Percentiles rank a stretch among this genome's conserved stretches.
Conservation (phyloP, 1,140 invertebrate genomes). For the Drosophila sproati region DNA sequence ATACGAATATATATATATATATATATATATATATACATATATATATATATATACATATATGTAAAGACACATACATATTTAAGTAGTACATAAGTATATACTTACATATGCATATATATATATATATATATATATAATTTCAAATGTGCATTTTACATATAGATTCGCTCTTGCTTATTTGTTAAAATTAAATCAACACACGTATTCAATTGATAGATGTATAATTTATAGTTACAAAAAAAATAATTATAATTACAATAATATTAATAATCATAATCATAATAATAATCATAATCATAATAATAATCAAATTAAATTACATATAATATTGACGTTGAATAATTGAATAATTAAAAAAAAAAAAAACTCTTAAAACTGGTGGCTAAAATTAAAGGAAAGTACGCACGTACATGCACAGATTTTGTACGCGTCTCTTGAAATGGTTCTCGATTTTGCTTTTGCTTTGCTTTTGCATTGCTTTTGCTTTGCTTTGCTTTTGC, state of each 20-base stretch:
- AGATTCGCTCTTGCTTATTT: conserved; percentile 30
- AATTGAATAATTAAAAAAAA: conserved; percentile 30
- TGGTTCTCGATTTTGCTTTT: conserved; percentile 34
- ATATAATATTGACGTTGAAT: conserved; percentile 34
- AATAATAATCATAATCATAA: conserved; percentile 42
- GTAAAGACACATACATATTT: conserved; percentile 1
- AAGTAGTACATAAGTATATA: conserved; percentile 5
- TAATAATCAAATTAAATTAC: conserved; percentile 38
- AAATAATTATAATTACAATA: conserved; percentile 15
- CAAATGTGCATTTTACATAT: conserved; percentile 35
- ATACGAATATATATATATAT: background rate
- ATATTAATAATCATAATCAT: conserved; percentile 20
- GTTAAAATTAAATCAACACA: conserved; percentile 59
- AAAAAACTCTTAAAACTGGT: conserved; percentile 49
- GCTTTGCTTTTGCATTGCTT: background rate
- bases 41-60: conserved; percentile 13
- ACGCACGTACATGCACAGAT: conserved; percentile 52
- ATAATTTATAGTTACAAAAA: conserved; percentile 29
- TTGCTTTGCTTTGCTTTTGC: conserved; percentile 24
- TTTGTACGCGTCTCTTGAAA: conserved; percentile 35
- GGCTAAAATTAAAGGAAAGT: conserved; percentile 74
- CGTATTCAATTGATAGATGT: conserved; percentile 24
- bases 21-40: conserved; percentile 14
- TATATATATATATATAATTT: conserved; percentile 10
- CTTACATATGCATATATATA: background rate